These are phyloP conservation scores for Nomada goodeniana DNA, from an alignment of 2,888 invertebrate species.

Conservation along the genomic window DNA sequence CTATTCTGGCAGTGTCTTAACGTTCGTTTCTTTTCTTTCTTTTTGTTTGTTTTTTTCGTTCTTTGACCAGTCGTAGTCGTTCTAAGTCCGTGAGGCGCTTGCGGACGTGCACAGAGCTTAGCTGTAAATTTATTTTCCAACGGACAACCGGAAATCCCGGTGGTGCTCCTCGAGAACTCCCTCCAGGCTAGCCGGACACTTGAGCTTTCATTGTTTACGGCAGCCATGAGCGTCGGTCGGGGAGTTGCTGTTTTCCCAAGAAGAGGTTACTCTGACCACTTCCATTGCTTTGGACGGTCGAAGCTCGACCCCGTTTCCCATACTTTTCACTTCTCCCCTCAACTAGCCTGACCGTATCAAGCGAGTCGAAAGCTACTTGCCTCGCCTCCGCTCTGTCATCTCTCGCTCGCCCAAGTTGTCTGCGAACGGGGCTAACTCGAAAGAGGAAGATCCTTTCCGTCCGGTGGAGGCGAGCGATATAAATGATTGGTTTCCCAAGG, in stretches of 20 bases:
- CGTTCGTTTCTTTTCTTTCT: slow-evolving; percentile 22
- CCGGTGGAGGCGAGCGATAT: slow-evolving; percentile 22
- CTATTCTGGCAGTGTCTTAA: slow-evolving; percentile 51
- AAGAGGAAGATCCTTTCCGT: not conserved
- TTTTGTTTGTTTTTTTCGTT: not conserved
- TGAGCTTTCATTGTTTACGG: slow-evolving; percentile 78
- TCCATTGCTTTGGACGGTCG: slow-evolving; percentile 60
- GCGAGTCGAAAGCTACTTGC: not conserved
- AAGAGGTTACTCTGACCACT: slow-evolving; percentile 67
- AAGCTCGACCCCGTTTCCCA: slow-evolving; percentile 68
- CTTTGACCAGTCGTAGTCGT: not conserved
- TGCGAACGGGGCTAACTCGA: slow-evolving; percentile 18
- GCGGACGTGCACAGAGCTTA: slow-evolving; percentile 70
- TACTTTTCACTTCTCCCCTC: slow-evolving; percentile 64
- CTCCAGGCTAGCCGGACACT: slow-evolving; percentile 72
- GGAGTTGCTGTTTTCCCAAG: slow-evolving; percentile 49
- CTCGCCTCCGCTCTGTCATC: not conserved
- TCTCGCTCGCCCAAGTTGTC: slow-evolving; percentile 38
- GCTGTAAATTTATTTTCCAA: slow-evolving; percentile 79
- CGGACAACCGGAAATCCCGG: slow-evolving; percentile 73
- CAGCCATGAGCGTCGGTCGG: slow-evolving; percentile 33
- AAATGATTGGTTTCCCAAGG: slow-evolving; percentile 21
- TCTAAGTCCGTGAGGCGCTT: slow-evolving; percentile 38
- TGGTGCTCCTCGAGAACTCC: slow-evolving; percentile 63
- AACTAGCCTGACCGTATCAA: slow-evolving; percentile 41